A percentile compares a stretch with the other conserved stretches of the same genome.
Evolutionary conservation across 37 sponge, comb jelly and placozoan species (phyloP).

Genomic region (Diacarnus erythraeanus): DNA sequence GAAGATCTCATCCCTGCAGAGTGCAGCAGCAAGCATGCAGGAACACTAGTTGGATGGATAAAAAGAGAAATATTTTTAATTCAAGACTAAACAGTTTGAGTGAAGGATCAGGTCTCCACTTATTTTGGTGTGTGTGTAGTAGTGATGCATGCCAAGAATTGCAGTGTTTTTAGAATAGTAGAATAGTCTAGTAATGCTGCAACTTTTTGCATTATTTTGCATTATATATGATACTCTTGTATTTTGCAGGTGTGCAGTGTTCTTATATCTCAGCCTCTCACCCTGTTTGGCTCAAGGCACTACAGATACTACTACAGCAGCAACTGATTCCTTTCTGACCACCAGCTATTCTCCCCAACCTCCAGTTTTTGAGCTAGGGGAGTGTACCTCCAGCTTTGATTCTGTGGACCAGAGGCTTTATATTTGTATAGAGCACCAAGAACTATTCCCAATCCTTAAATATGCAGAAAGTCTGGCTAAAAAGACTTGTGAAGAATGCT

Average conservation of each 20-base stretch:
- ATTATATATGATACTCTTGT: neutral
- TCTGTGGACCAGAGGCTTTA: neutral
- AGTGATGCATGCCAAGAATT: too few relatives aligned
- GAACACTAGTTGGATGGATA: too few relatives aligned
- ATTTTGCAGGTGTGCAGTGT: neutral
- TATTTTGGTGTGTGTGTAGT: too few relatives aligned
- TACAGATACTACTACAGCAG: neutral
- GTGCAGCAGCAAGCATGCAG: too few relatives aligned
- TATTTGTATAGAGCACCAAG: conserved; percentile 17
- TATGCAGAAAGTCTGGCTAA: conserved; percentile 36
- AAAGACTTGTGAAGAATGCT: conserved; percentile 23
- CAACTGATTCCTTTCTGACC: neutral
- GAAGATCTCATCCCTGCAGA: too few relatives aligned
- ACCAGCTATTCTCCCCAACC: neutral
- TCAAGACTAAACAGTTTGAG: too few relatives aligned
- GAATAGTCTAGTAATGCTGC: too few relatives aligned
- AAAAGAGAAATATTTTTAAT: too few relatives aligned
- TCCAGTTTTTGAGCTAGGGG: neutral
- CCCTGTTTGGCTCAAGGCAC: neutral
- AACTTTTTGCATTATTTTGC: neutral
- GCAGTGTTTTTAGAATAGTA: too few relatives aligned
- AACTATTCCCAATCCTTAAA: conserved; percentile 25
- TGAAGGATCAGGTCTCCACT: too few relatives aligned
- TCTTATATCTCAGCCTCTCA: neutral
- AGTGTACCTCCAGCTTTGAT: conserved; percentile 20